These are phyloP conservation scores for Rhea pennata DNA, from an alignment of 2,113 vertebrate genomes.

Conservation along the genomic window DNA sequence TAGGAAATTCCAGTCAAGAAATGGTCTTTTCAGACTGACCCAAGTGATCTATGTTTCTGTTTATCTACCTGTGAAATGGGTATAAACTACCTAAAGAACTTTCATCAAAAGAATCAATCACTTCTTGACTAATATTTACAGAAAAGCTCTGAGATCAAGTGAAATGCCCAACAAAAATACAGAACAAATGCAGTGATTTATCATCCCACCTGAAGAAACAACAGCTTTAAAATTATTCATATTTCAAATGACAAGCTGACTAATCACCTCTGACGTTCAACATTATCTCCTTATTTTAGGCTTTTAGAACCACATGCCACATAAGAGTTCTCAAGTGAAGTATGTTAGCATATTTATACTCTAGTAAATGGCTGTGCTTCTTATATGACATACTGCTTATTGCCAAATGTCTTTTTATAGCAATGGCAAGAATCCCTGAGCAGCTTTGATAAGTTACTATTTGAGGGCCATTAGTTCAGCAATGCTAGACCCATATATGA, in stretches of 20 bases:
- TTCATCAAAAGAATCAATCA: background rate
- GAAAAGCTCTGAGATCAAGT: background rate
- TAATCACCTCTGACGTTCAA: background rate
- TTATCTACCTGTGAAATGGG: background rate
- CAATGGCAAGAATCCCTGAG: conserved; percentile 23
- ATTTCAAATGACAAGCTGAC: background rate
- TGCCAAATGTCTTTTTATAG: conserved; percentile 61
- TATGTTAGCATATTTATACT: background rate
- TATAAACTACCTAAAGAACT: background rate
- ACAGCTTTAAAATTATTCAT: background rate
- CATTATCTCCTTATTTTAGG: background rate
- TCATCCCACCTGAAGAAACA: background rate
- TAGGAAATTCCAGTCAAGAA: background rate
- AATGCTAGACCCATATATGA: conserved; percentile 7
- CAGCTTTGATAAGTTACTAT: conserved; percentile 50
- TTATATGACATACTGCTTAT: conserved; percentile 22
- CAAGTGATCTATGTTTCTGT: background rate
- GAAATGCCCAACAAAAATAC: background rate
- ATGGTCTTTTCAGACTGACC: background rate
- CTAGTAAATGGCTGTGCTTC: conserved; percentile 16
- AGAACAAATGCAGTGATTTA: background rate
- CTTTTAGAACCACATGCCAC: background rate
- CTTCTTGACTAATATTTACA: background rate
- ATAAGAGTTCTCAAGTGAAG: background rate
- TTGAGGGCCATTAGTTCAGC: conserved; percentile 45